phyloP scores from a whole-genome alignment of 2,888 invertebrate species.

The Sphecodes monilicornis region DNA sequence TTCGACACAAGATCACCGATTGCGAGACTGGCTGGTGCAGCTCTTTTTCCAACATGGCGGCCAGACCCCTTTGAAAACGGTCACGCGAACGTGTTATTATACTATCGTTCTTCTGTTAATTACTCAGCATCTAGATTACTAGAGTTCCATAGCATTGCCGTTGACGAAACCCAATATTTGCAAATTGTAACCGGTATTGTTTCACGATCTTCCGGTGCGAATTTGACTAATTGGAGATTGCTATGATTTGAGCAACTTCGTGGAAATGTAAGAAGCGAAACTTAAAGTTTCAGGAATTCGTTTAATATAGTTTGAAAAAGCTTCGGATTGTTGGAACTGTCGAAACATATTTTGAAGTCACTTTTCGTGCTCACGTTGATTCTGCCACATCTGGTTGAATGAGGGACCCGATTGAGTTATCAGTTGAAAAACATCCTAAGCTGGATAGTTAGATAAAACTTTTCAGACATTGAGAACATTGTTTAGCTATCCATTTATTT shows the following conservation, averaged over 20 bases:
- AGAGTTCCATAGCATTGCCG: not conserved
- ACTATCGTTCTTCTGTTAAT: constrained; percentile 46
- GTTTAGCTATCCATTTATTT: too few relatives aligned
- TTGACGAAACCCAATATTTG: not conserved
- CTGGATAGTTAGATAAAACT: too few relatives aligned
- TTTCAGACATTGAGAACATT: too few relatives aligned
- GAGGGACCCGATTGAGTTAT: too few relatives aligned
- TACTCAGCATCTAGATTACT: not conserved
- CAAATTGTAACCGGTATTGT: not conserved
- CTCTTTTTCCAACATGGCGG: constrained; percentile 35
- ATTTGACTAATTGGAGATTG: not conserved
- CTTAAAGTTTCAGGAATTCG: too few relatives aligned
- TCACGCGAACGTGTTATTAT: constrained; percentile 49
- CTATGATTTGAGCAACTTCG: not conserved
- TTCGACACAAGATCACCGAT: constrained; percentile 58
- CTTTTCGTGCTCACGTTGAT: too few relatives aligned
- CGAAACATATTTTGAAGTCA: too few relatives aligned
- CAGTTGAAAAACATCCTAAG: too few relatives aligned
- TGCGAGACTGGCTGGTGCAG: constrained; percentile 40
- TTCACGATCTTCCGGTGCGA: not conserved
- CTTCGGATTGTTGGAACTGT: too few relatives aligned
- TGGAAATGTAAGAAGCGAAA: not conserved
- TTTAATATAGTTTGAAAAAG: too few relatives aligned
- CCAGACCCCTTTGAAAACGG: constrained; percentile 29
- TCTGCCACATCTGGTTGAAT: too few relatives aligned